These are phyloP conservation scores for Strix uralensis DNA, from an alignment of 2,113 vertebrate genomes.

Conservation along the genomic window DNA sequence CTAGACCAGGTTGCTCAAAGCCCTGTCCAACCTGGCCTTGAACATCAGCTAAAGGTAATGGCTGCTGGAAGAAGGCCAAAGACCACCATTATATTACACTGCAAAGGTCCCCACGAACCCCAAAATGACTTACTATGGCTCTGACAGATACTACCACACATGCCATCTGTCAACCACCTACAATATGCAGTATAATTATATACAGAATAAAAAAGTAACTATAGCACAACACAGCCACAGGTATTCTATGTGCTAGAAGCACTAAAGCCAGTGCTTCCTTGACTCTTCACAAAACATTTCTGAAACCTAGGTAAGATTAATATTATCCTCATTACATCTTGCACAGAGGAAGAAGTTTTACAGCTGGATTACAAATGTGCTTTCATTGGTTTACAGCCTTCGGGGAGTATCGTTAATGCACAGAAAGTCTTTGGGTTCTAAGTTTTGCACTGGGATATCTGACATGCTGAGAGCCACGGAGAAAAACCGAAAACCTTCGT, in stretches of 20 bases:
- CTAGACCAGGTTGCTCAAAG: neutral
- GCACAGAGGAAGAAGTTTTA: neutral
- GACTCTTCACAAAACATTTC: neutral
- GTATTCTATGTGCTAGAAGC: neutral
- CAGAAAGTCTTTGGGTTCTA: neutral
- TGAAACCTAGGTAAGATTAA: neutral
- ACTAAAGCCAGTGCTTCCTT: neutral
- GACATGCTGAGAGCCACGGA: neutral
- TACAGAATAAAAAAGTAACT: neutral
- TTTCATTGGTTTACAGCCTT: neutral
- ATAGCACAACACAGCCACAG: neutral
- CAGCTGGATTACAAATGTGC: neutral
- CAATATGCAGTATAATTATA: neutral
- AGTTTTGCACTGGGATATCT: neutral
- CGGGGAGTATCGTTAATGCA: neutral
- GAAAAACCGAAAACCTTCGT: neutral
- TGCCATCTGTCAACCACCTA: constrained; percentile 22
- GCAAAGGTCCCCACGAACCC: neutral
- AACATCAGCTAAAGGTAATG: neutral
- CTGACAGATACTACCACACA: constrained; percentile 4
- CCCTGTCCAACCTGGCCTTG: neutral
- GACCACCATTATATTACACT: neutral
- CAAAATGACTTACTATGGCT: neutral
- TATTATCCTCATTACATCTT: neutral
- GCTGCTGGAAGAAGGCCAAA: constrained; percentile 7